Evolutionary conservation across 2,797 vertebrate genomes (phyloP).

Genomic region (Eulemur rubriventer): DNA sequence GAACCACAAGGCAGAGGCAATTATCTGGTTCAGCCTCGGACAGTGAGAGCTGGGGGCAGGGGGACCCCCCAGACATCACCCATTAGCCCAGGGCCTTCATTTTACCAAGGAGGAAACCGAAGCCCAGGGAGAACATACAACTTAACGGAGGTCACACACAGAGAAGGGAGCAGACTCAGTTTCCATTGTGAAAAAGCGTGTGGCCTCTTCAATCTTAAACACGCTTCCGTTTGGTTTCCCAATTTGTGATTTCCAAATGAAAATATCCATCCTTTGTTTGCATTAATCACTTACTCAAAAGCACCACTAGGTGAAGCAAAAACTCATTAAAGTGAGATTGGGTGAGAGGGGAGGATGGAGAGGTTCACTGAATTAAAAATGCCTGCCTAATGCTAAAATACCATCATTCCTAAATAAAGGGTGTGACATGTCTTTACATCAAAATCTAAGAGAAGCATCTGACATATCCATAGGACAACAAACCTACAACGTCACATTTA

Average conservation of each 20-base stretch:
- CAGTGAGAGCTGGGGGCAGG: too few relatives aligned
- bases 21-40: not conserved
- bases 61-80: not conserved
- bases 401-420: not conserved
- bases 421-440: not conserved
- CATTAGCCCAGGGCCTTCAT: not conserved
- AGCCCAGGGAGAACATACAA: not conserved
- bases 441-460: not conserved
- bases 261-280: not conserved
- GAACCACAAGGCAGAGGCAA: not conserved
- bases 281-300: not conserved
- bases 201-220: not conserved
- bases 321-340: not conserved
- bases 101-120: not conserved
- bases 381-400: not conserved
- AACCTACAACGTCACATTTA: not conserved
- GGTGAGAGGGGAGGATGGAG: too few relatives aligned
- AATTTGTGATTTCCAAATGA: not conserved
- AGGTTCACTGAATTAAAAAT: not conserved
- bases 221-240: not conserved
- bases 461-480: not conserved
- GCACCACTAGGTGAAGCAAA: not conserved
- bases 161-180: not conserved
- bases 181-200: not conserved
- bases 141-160: not conserved